phyloP scores from a whole-genome alignment of 2,113 vertebrate species.

The Sigmodon hispidus region DNA sequence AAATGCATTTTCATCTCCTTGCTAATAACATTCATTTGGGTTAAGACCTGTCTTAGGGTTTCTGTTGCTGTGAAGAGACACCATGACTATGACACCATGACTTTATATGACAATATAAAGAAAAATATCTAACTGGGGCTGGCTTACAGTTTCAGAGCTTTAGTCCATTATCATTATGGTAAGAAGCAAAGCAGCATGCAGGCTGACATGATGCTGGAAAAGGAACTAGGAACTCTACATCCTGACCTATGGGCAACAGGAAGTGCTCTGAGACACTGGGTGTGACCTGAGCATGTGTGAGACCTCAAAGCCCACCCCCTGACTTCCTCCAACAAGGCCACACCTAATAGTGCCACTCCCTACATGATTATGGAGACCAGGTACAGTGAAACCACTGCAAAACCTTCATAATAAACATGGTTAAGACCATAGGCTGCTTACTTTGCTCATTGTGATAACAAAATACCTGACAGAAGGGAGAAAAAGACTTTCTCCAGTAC shows the following conservation, averaged over 20 bases:
- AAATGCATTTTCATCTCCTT: not conserved
- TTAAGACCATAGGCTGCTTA: not conserved
- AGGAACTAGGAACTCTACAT: not conserved
- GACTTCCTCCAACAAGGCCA: not conserved
- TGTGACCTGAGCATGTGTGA: not conserved
- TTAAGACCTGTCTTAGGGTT: not conserved
- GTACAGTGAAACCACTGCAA: no score
- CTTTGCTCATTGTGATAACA: not conserved
- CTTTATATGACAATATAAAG: no score
- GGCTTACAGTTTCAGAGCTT: not conserved
- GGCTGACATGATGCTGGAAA: not conserved
- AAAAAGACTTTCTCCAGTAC: not conserved
- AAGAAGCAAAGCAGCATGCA: not conserved
- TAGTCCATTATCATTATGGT: not conserved
- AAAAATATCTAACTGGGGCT: not conserved
- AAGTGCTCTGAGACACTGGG: not conserved
- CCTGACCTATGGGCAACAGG: not conserved
- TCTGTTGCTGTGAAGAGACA: not conserved
- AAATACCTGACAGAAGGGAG: not conserved
- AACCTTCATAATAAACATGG: not conserved
- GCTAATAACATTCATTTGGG: not conserved
- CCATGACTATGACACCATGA: not conserved
- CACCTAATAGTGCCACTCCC: not conserved
- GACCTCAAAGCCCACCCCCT: not conserved
- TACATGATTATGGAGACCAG: not conserved